Evolutionary conservation across 2,797 vertebrate genomes (phyloP), one percentile per base, ranked within the genome.

Genomic region (Dipus sagitta): DNA sequence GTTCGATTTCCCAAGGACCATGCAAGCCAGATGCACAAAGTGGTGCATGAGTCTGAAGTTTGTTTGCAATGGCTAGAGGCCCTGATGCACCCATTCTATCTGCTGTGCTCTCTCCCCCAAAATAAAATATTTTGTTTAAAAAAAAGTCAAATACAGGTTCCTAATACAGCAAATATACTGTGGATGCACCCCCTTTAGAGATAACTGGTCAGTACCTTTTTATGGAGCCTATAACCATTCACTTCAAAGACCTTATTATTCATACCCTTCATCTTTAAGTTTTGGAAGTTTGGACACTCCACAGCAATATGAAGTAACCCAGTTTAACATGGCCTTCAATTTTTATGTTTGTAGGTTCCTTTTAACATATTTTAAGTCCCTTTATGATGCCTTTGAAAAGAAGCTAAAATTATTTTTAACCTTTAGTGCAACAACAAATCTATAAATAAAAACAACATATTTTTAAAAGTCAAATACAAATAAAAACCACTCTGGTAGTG

Each of bases 361-460:
- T 93, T 90, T 92, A 72, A 94, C 47, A 90, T 87, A 80, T 14
- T 76, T 2, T 84, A 87, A 85, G 65, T 21, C 52, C 20, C 21
- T 89, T 71, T 62, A 47, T 83, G 24, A 75, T 91, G 42, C 28
- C 23, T 94, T 88, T 58, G 18, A 78, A 54, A 78, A 94, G 47
- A 87, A 32, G 68, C 28, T 30, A 21, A 54, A 38, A 32, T 15
- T 81, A 15, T 65, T 94, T 89, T 95, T 87, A 87, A 84, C 14
- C 68, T 86, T 92, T 2, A 70, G 26, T 70, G 38, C 47, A 80
- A 18, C 10, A 42, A 84, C 4, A 83, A 70, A 65, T 65, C 60
- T 47, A 52, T 30, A 67, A 93, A 92, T 96, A 92, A 96, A 96
- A 96, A 76, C 1, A 60, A 83, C 60, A 24, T 23, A 32, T 47